Evolutionary conservation across 2,797 vertebrate species (phyloP).

Genomic region (Danio aesculapii): DNA sequence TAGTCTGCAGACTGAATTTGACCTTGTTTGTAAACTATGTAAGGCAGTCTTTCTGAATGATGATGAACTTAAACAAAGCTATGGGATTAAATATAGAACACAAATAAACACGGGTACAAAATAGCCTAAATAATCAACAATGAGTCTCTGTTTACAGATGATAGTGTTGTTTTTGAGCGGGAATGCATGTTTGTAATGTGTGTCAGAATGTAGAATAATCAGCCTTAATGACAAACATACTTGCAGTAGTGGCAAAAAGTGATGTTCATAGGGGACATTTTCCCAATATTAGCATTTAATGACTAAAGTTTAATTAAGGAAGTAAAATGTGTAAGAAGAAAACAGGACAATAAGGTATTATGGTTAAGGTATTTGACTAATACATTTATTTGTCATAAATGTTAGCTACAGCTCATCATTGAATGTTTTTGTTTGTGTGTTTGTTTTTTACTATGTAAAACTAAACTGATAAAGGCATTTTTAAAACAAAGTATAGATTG

Average conservation of each 20-base stretch:
- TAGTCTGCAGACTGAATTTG: conserved; percentile 69
- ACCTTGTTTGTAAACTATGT: conserved; percentile 66
- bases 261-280: too few relatives aligned
- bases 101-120: conserved; percentile 50
- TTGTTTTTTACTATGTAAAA: too few relatives aligned
- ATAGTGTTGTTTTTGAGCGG: conserved; percentile 40
- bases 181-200: background rate
- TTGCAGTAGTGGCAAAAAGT: background rate
- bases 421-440: too few relatives aligned
- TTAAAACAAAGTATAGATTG: too few relatives aligned
- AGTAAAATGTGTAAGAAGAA: background rate
- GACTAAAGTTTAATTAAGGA: background rate
- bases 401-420: too few relatives aligned
- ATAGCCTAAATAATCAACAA: conserved; percentile 61
- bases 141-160: conserved; percentile 58
- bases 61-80: conserved; percentile 75
- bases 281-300: background rate
- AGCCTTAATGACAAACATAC: background rate
- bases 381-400: too few relatives aligned
- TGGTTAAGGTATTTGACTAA: too few relatives aligned
- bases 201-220: conserved; percentile 1
- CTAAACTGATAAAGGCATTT: too few relatives aligned
- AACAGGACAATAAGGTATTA: too few relatives aligned
- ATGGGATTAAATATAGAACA: conserved; percentile 75
- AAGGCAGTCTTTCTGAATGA: conserved; percentile 67